These are phyloP conservation scores for Sebastes cheni DNA, from an alignment of 2,797 vertebrate species.

Conservation along the genomic window DNA sequence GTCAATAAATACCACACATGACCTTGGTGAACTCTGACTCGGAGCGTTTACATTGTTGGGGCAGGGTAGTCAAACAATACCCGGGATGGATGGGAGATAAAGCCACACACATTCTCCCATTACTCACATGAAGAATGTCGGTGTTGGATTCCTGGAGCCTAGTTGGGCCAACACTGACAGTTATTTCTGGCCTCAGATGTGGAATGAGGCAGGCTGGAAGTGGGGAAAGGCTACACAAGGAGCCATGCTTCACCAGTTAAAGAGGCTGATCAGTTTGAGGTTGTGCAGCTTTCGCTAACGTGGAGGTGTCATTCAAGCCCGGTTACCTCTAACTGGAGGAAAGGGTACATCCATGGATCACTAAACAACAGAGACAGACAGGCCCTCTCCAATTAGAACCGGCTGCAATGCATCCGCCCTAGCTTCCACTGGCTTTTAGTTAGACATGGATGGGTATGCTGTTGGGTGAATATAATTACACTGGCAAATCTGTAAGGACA, in stretches of 20 bases:
- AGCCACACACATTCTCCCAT: conserved; percentile 67
- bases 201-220: conserved; percentile 53
- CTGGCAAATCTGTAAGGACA: conserved; percentile 6
- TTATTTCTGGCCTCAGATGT: conserved; percentile 58
- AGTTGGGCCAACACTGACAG: conserved; percentile 62
- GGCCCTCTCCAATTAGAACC: conserved; percentile 69
- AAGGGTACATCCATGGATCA: conserved; percentile 71
- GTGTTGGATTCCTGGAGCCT: conserved; percentile 52
- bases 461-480: conserved; percentile 27
- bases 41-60: conserved; percentile 69
- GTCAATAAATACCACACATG: conserved; percentile 69
- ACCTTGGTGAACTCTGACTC: conserved; percentile 72
- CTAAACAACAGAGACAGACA: conserved; percentile 69
- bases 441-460: conserved; percentile 29
- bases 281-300: conserved; percentile 64
- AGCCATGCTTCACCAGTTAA: conserved; percentile 76
- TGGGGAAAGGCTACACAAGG: conserved; percentile 29
- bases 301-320: conserved; percentile 74
- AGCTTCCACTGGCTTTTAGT: conserved; percentile 43
- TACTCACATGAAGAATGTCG: conserved; percentile 68
- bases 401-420: conserved; percentile 31
- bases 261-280: conserved; percentile 72
- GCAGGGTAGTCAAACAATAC: conserved; percentile 70
- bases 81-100: conserved; percentile 64
- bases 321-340: conserved; percentile 67